These are phyloP conservation scores for Cladorhizidae sp. DNA, from an alignment of 37 sponge, comb jelly and placozoan species.

Conservation along the genomic window DNA sequence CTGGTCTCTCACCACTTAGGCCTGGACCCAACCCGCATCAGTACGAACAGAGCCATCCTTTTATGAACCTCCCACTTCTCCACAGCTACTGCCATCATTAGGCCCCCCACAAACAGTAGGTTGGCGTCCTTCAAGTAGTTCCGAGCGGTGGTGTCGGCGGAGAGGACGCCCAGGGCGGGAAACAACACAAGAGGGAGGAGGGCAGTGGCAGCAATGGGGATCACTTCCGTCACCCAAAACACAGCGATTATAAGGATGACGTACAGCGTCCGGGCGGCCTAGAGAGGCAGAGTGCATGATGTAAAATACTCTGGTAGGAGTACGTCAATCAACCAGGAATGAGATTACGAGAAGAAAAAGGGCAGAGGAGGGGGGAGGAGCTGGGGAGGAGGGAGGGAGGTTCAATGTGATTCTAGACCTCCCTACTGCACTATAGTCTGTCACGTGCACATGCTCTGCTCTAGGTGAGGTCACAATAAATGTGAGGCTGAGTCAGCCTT, in stretches of 20 bases:
- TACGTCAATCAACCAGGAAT: neutral
- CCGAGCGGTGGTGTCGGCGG: constrained; percentile 46
- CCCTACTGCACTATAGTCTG: too few species aligned
- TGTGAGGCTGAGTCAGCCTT: too few species aligned
- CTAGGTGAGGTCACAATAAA: too few species aligned
- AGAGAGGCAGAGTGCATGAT: neutral
- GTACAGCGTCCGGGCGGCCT: constrained; percentile 77
- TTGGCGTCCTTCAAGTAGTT: constrained; percentile 87
- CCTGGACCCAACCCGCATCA: constrained; percentile 75
- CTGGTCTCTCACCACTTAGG: constrained; percentile 48
- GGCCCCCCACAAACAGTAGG: constrained; percentile 86
- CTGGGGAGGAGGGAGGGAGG: too few species aligned
- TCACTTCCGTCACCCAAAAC: constrained; percentile 88
- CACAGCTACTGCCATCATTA: constrained; percentile 89
- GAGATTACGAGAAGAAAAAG: neutral
- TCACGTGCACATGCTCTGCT: too few species aligned
- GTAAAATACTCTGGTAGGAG: neutral
- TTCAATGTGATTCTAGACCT: too few species aligned
- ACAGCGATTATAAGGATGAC: constrained; percentile 79
- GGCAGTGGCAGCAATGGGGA: constrained; percentile 84
- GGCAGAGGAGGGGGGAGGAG: neutral
- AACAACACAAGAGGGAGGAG: constrained; percentile 92
- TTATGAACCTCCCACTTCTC: constrained; percentile 93
- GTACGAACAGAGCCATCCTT: constrained; percentile 86
- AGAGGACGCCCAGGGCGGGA: constrained; percentile 82